Evolutionary conservation across 2,113 vertebrate genomes (phyloP).

Genomic region (Bubo blakistoni): DNA sequence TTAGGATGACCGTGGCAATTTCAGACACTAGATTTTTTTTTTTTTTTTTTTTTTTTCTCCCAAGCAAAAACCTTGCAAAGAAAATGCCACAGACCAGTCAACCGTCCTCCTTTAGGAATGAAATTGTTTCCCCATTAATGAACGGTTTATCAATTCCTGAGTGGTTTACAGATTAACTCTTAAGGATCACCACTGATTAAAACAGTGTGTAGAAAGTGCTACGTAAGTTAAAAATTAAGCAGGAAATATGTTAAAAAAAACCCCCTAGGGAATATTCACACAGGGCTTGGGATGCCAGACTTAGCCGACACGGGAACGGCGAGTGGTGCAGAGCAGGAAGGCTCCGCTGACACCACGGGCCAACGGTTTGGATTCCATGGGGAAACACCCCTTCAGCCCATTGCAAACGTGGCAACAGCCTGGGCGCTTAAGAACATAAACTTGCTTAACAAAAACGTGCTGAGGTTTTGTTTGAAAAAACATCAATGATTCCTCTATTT

Average conservation of each 20-base stretch:
- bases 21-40: not conserved
- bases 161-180: not conserved
- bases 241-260: not conserved
- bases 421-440: fast-evolving
- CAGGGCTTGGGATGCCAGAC: not conserved
- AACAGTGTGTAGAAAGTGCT: not conserved
- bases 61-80: not conserved
- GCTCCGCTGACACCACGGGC: not conserved
- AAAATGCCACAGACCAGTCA: not conserved
- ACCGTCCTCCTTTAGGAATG: not conserved
- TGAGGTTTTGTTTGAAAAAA: no score
- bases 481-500: not conserved
- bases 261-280: not conserved
- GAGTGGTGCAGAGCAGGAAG: not conserved
- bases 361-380: no score
- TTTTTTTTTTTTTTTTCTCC: not conserved
- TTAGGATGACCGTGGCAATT: not conserved
- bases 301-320: no score
- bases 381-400: no score
- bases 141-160: not conserved
- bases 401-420: not conserved
- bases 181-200: not conserved
- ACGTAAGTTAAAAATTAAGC: not conserved
- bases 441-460: not conserved
- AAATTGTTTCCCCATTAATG: no score